Conservation (phyloP, 2,797 vertebrate genomes). For the Parauchenoglanis punctatus region DNA sequence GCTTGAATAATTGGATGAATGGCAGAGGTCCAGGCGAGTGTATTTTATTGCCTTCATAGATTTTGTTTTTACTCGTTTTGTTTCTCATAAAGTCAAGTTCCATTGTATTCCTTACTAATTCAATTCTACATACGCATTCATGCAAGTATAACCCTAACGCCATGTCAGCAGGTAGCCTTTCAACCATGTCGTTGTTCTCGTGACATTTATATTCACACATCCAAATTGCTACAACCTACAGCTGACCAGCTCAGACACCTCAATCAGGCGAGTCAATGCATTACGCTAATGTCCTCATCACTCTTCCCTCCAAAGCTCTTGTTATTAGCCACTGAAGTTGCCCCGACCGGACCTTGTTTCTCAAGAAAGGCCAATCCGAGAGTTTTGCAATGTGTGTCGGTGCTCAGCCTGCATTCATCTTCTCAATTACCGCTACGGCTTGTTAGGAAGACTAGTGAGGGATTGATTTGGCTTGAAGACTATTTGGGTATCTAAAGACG, state of each 20-base stretch:
- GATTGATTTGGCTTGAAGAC: slow-evolving; percentile 21
- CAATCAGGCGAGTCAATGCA: slow-evolving; percentile 38
- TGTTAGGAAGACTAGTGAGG: slow-evolving; percentile 3
- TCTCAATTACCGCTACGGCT: slow-evolving; percentile 21
- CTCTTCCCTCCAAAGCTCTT: slow-evolving; percentile 8
- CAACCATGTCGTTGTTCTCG: background rate
- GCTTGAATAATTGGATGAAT: background rate
- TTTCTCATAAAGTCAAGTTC: background rate
- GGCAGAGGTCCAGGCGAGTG: background rate
- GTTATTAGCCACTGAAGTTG: slow-evolving; percentile 5
- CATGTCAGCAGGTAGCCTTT: background rate
- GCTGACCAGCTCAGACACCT: slow-evolving; percentile 18
- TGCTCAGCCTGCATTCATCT: slow-evolving; percentile 16
- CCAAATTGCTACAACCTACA: slow-evolving; percentile 31
- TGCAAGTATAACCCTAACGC: background rate
- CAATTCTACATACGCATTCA: background rate
- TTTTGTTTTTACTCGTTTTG: background rate
- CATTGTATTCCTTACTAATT: background rate
- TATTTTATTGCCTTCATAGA: background rate
- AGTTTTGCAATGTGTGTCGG: slow-evolving; percentile 17
- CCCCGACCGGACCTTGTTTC: background rate
- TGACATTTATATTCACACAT: slow-evolving; percentile 12
- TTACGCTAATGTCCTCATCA: slow-evolving; percentile 35
- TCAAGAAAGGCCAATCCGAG: background rate
- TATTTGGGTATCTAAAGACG: background rate